A percentile compares a stretch with the other conserved stretches of the same genome.
These are phyloP conservation scores for Rhopalosiphum maidis DNA, from an alignment of 1,140 invertebrate species.

Conservation along the genomic window DNA sequence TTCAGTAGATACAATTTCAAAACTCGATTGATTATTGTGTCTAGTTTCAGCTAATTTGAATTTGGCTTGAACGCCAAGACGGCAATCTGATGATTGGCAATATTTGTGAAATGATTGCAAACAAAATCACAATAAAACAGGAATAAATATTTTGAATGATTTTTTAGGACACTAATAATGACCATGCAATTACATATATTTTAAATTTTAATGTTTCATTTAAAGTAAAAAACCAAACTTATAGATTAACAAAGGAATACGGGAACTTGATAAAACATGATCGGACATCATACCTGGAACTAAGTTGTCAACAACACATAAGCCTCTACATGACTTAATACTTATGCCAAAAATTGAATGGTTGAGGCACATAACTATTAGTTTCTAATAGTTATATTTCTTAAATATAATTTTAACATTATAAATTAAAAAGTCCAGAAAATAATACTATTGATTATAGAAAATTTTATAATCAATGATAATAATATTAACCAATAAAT, in stretches of 20 bases:
- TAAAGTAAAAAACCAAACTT: not conserved
- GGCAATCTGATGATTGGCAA: conserved; percentile 46
- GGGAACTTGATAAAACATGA: conserved; percentile 37
- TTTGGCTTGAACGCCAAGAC: conserved; percentile 52
- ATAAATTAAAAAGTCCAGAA: conserved; percentile 8
- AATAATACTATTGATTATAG: not conserved
- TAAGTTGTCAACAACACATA: conserved; percentile 50
- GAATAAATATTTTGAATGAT: not conserved
- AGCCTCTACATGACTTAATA: conserved; percentile 30
- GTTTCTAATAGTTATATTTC: not conserved
- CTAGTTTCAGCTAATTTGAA: conserved; percentile 48
- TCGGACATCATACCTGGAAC: conserved; percentile 46
- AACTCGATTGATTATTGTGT: conserved; percentile 40
- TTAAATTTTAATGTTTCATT: not conserved
- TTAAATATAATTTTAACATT: not conserved
- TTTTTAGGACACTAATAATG: not conserved
- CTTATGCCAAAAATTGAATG: conserved; percentile 22
- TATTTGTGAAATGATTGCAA: conserved; percentile 36
- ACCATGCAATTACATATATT: conserved; percentile 27
- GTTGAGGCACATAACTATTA: conserved; percentile 17
- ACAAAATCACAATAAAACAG: conserved; percentile 41
- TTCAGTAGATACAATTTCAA: conserved; percentile 54
- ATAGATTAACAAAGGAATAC: conserved; percentile 1
- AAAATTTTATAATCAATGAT: too few species aligned
- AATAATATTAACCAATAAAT: conserved; percentile 15